These are phyloP conservation scores for Excalfactoria chinensis DNA, from an alignment of 2,113 vertebrate species.

Conservation along the genomic window DNA sequence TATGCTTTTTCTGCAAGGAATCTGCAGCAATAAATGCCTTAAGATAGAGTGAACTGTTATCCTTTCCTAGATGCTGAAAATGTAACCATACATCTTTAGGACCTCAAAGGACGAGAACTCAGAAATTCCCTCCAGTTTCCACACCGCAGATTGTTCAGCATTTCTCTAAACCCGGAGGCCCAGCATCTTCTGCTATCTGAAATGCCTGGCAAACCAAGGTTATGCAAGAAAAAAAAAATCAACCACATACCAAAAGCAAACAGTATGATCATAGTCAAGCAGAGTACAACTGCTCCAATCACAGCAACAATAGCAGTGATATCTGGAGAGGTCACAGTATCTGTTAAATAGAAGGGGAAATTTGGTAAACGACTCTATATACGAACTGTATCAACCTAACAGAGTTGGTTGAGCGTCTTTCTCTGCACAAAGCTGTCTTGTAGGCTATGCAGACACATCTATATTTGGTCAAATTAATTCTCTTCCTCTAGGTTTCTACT, in stretches of 20 bases:
- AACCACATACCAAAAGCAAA: slow-evolving; percentile 72
- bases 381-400: not conserved
- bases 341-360: slow-evolving; percentile 53
- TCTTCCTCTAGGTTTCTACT: not conserved
- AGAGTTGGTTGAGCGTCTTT: not conserved
- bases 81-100: not conserved
- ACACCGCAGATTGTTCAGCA: not conserved
- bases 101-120: not conserved
- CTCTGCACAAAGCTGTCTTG: not conserved
- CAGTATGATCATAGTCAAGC: slow-evolving; percentile 46
- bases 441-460: not conserved
- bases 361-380: not conserved
- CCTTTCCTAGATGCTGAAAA: not conserved
- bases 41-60: not conserved
- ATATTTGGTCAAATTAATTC: not conserved
- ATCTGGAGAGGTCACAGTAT: not conserved
- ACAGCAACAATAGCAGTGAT: slow-evolving; percentile 33
- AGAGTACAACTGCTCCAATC: slow-evolving; percentile 19
- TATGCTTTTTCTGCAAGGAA: not conserved
- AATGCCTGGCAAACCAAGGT: not conserved
- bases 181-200: not conserved
- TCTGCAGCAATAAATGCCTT: not conserved
- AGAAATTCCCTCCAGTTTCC: not conserved
- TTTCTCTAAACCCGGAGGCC: not conserved
- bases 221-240: not conserved